These are phyloP conservation scores for Napeogenes sylphis DNA, from an alignment of 2,888 invertebrate genomes.

Conservation along the genomic window DNA sequence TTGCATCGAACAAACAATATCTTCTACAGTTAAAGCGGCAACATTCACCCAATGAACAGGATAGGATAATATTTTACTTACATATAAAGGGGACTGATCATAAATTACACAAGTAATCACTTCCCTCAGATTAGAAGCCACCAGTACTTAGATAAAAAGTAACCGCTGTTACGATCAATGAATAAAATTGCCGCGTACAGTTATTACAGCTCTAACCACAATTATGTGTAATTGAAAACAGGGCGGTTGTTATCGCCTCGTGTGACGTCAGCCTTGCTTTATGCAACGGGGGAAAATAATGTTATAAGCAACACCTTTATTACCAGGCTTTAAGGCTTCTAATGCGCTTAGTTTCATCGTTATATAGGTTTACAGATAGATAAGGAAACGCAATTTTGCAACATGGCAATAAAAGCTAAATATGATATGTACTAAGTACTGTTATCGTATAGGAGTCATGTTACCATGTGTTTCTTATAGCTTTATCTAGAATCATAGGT, in stretches of 20 bases:
- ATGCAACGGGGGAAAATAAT: constrained; percentile 28
- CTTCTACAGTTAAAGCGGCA: no score
- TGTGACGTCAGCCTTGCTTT: constrained; percentile 47
- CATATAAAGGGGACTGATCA: background rate
- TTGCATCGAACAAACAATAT: no score
- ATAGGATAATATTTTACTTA: background rate
- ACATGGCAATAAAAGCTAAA: constrained; percentile 24
- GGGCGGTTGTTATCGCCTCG: constrained; percentile 57
- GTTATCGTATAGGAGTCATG: constrained; percentile 15
- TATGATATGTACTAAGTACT: constrained; percentile 17
- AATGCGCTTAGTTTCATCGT: background rate
- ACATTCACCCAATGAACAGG: no score
- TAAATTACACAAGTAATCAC: background rate
- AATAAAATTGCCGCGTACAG: constrained; percentile 60
- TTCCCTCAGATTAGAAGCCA: constrained; percentile 15
- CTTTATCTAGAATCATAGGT: background rate
- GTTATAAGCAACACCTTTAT: constrained; percentile 15
- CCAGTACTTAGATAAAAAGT: constrained; percentile 46
- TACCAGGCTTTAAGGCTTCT: constrained; percentile 10
- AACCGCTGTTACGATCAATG: constrained; percentile 62
- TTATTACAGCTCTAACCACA: constrained; percentile 66
- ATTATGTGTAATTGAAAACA: constrained; percentile 74
- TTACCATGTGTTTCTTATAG: constrained; percentile 8
- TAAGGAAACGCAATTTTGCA: constrained; percentile 18
- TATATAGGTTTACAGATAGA: constrained; percentile 7